Conservation (phyloP, 2,113 vertebrate species). For the Prinia subflava region DNA sequence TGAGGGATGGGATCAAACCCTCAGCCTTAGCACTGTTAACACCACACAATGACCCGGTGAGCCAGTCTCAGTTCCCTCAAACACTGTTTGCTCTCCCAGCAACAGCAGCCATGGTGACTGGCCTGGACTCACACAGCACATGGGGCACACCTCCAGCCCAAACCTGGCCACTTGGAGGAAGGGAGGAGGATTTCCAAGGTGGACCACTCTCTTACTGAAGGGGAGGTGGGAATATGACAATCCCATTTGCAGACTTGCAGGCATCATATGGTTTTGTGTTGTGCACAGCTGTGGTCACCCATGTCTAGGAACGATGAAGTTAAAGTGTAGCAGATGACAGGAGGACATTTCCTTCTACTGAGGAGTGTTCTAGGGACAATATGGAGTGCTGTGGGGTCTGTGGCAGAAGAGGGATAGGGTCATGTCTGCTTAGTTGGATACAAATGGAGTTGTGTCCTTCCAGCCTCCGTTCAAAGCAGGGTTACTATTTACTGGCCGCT, state of each 20-base stretch:
- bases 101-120: not conserved
- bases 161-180: not conserved
- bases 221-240: not conserved
- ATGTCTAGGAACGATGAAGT: not conserved
- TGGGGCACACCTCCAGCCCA: not conserved
- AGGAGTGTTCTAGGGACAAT: not conserved
- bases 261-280: not conserved
- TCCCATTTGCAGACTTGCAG: not conserved
- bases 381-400: not conserved
- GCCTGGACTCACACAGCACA: accelerated
- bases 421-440: not conserved
- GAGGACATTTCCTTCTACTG: not conserved
- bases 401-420: not conserved
- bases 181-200: not conserved
- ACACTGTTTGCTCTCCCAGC: not conserved
- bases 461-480: not conserved
- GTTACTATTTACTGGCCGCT: not conserved
- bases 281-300: not conserved
- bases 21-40: not conserved
- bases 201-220: not conserved
- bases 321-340: not conserved
- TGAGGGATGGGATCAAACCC: too few relatives aligned
- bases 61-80: not conserved
- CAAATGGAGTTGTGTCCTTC: not conserved
- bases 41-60: too few relatives aligned